phyloP scores from a whole-genome alignment of 2,113 vertebrate species.

The Tautogolabrus adspersus region DNA sequence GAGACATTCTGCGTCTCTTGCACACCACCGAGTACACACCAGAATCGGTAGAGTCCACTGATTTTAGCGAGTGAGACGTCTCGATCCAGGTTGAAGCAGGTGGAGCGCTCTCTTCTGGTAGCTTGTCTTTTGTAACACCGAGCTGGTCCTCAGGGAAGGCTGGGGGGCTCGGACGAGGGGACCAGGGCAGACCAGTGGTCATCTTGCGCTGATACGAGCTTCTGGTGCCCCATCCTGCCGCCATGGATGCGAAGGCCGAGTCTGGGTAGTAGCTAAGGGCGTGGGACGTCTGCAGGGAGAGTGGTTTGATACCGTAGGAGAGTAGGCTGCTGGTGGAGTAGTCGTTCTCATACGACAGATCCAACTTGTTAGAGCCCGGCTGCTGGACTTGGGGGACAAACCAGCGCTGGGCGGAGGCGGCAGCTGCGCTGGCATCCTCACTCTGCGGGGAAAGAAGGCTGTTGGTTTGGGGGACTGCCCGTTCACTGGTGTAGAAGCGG shows the following conservation, averaged over 20 bases:
- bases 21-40: slow-evolving; percentile 94
- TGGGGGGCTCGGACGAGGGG: slow-evolving; percentile 92
- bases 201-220: slow-evolving; percentile 96
- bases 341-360: slow-evolving; percentile 94
- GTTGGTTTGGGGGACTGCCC: slow-evolving; percentile 95
- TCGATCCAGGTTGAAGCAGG: slow-evolving; percentile 91
- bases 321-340: slow-evolving; percentile 94
- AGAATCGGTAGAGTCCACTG: slow-evolving; percentile 93
- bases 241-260: slow-evolving; percentile 93
- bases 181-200: slow-evolving; percentile 92
- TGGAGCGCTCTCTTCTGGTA: slow-evolving; percentile 88
- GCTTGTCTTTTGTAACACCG: slow-evolving; percentile 90
- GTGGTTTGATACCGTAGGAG: slow-evolving; percentile 95
- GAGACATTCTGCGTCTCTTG: slow-evolving; percentile 94
- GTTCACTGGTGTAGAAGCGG: slow-evolving; percentile 94
- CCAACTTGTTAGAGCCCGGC: slow-evolving; percentile 91
- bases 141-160: slow-evolving; percentile 94
- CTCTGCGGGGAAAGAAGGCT: slow-evolving; percentile 93
- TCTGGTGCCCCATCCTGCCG: slow-evolving; percentile 91
- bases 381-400: slow-evolving; percentile 96
- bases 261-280: slow-evolving; percentile 96
- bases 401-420: slow-evolving; percentile 93
- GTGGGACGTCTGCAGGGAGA: slow-evolving; percentile 95
- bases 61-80: slow-evolving; percentile 93
- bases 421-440: slow-evolving; percentile 86